Percentiles rank a stretch among this genome's conserved stretches.
These are phyloP conservation scores for Dipodomys ordii DNA, from an alignment of 2,113 vertebrate species.

Conservation along the genomic window DNA sequence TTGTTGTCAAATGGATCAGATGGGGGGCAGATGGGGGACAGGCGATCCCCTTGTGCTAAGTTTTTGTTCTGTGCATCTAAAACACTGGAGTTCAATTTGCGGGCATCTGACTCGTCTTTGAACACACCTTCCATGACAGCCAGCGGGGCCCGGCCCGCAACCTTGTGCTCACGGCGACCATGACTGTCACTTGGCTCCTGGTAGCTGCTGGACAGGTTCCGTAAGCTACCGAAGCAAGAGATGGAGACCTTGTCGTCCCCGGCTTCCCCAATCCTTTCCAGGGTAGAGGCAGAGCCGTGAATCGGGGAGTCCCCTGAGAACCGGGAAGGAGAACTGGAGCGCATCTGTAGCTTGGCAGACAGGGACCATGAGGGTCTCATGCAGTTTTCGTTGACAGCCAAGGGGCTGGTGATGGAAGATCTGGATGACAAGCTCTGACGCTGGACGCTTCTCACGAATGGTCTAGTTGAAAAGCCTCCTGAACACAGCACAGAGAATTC, in stretches of 20 bases:
- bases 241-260: slow-evolving; percentile 94
- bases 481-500: slow-evolving; percentile 37
- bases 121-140: slow-evolving; percentile 94
- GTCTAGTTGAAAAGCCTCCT: slow-evolving; percentile 97
- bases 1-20: slow-evolving; percentile 94
- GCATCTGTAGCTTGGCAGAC: slow-evolving; percentile 95
- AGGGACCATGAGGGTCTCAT: slow-evolving; percentile 95
- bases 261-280: slow-evolving; percentile 95
- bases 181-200: slow-evolving; percentile 86
- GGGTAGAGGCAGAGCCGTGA: slow-evolving; percentile 91
- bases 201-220: slow-evolving; percentile 87
- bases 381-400: slow-evolving; percentile 93
- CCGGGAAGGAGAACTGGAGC: slow-evolving; percentile 95
- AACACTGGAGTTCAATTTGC: slow-evolving; percentile 83
- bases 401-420: slow-evolving; percentile 95
- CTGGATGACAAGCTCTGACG: slow-evolving; percentile 95
- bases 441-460: slow-evolving; percentile 97
- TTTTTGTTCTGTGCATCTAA: slow-evolving; percentile 88
- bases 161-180: slow-evolving; percentile 90
- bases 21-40: slow-evolving; percentile 78
- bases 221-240: slow-evolving; percentile 93
- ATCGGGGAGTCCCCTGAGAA: slow-evolving; percentile 96
- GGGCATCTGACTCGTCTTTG: slow-evolving; percentile 88
- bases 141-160: slow-evolving; percentile 91
- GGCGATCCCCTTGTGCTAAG: slow-evolving; percentile 87